phyloP scores from a whole-genome alignment of 53 echinoderm and acorn worm species.

The Echinarachnius parma region DNA sequence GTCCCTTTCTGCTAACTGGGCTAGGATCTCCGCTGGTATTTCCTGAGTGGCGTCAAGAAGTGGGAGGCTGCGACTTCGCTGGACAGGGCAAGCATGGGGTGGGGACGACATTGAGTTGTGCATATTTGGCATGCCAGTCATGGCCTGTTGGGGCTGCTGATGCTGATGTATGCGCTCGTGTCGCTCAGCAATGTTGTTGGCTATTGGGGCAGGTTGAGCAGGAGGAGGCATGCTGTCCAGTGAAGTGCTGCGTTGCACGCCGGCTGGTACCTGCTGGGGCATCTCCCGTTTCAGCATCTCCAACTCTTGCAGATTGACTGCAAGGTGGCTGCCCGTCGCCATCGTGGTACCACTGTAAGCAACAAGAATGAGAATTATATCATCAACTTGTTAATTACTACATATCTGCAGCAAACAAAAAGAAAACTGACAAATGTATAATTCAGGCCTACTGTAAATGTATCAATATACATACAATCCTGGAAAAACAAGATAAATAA shows the following conservation, averaged over 20 bases:
- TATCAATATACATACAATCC: too few species aligned
- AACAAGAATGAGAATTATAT: too few species aligned
- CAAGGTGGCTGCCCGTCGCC: constrained; percentile 51
- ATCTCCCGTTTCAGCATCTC: constrained; percentile 58
- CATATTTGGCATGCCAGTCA: constrained; percentile 30
- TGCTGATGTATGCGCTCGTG: constrained; percentile 18
- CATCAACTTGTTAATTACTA: too few species aligned
- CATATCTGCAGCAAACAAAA: too few species aligned
- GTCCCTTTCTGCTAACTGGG: constrained; percentile 62
- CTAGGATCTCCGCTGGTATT: constrained; percentile 71
- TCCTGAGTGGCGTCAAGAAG: constrained; percentile 70
- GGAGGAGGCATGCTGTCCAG: constrained; percentile 89
- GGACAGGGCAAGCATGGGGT: constrained; percentile 77
- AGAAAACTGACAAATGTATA: too few species aligned
- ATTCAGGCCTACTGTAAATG: too few species aligned
- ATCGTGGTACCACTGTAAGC: constrained; percentile 38
- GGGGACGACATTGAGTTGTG: constrained; percentile 66
- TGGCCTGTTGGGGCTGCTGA: constrained; percentile 34
- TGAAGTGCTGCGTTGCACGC: constrained; percentile 81
- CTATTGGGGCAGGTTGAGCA: constrained; percentile 47
- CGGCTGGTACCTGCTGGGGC: constrained; percentile 49
- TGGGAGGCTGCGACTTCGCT: constrained; percentile 87
- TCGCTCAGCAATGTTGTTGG: constrained; percentile 24
- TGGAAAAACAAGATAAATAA: too few species aligned
- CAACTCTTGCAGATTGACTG: constrained; percentile 58